Evolutionary conservation across 2,797 vertebrate genomes (phyloP), one percentile per base, ranked within the genome.

Genomic region (Microctenopoma steveboyesi): DNA sequence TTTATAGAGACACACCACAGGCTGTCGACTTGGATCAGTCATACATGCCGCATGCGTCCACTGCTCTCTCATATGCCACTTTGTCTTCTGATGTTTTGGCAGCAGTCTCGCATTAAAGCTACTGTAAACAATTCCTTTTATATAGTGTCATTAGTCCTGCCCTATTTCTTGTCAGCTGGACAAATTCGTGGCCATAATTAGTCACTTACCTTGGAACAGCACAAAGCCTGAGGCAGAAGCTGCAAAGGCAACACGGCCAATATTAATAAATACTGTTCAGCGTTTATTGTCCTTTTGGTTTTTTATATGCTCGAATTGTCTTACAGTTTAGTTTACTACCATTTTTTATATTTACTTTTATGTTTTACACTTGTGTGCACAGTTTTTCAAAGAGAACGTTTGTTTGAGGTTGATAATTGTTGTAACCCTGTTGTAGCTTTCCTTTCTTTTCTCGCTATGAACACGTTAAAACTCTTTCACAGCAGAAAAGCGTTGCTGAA

Each of bases 11-110:
- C 79, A 83, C 87, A 86, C 88, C 86, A 76, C 78, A 83, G 82
- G 66, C 90, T 86, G 85, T 91, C 88, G 72, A 74, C 90, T 88
- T 59, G 83, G 78, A 90, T 93, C 91, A 86, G 86, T 85, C 86
- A 85, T 81, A 83, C 73, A 64, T 62, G 69, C 69, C 51, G 70
- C 62, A 27, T 71, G 27, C 49, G 27, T 68, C 55, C 79, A 8
- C 65, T 13, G 63, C 73, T 66, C 6, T 67, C 51, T 84, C 72
- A 42, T 78, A 61, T 54, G 67, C 64, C 52, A 67, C 50, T 67
- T 69, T 81, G 78, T 78, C 69, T 82, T 58, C 56, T 40, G 47
- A 51, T 73, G 30, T 67, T 69, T 58, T 52, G 7, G 43, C 16
- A n/a, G 16, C 16, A 8, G 6, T 59, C 45, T 50, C 42, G 56